These are phyloP conservation scores for Willowsia nigromaculata DNA, from an alignment of 2,888 invertebrate species.

Conservation along the genomic window DNA sequence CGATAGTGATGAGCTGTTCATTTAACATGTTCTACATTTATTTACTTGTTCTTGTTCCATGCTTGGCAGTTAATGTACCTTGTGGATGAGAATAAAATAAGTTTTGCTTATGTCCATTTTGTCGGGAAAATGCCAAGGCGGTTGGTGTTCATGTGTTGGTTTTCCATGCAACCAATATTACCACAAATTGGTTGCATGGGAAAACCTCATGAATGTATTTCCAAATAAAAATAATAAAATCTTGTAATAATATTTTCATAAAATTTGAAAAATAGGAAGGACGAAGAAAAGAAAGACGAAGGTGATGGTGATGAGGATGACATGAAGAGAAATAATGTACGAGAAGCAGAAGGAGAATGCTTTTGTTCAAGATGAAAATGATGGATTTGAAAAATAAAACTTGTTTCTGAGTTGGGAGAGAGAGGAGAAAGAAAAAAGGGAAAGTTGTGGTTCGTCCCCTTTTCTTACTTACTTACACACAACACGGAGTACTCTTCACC, in stretches of 20 bases:
- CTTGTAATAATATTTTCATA: conserved; percentile 15
- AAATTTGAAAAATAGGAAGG: conserved; percentile 8
- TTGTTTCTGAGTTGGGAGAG: conserved; percentile 41
- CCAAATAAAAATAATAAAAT: not conserved
- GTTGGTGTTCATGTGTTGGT: not conserved
- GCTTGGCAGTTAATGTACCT: not conserved
- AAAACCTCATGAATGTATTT: not conserved
- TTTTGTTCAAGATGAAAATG: conserved; percentile 69
- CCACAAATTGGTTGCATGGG: not conserved
- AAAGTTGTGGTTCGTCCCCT: conserved; percentile 52
- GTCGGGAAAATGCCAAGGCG: not conserved
- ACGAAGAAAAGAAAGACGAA: not conserved
- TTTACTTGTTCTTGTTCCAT: not conserved
- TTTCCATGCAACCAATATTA: not conserved
- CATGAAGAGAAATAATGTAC: conserved; percentile 34
- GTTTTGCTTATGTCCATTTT: not conserved
- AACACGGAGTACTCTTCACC: conserved; percentile 1
- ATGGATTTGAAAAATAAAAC: conserved; percentile 68
- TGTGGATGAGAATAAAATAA: not conserved
- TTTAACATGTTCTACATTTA: not conserved
- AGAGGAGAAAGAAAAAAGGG: conserved; percentile 27
- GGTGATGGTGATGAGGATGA: conserved; percentile 18
- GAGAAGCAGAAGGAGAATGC: conserved; percentile 1
- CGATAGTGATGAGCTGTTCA: not conserved
- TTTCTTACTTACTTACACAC: conserved; percentile 11